Evolutionary conservation across 1,140 invertebrate genomes (phyloP), one percentile per base, ranked within the genome.

Genomic region (Pissodes strobi): DNA sequence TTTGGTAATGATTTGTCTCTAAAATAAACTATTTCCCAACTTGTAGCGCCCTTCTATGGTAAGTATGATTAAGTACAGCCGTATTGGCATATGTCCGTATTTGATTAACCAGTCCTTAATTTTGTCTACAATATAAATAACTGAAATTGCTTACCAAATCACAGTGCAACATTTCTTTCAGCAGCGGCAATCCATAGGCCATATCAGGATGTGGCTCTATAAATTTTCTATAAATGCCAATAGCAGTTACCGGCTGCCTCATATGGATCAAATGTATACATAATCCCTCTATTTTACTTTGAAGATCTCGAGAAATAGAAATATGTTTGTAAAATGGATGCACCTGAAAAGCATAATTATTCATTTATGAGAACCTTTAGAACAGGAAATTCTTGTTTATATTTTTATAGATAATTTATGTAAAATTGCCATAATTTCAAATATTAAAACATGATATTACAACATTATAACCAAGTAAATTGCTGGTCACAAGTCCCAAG

Each of bases 201-300:
- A 51, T 27, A 8, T 64, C 60, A 10, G 52, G 34, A 34, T 37
- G n/a, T 6, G 60, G 48, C 43, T 49, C 38, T 38, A 70, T 21
- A 57, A 72, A 72, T 19, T 46, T 21, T 38, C 64, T 18, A 60
- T 70, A 72, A 41, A 72, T 69, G 18, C 38, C 45, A 22, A 72
- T 52, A n/a, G 73, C 72, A n/a, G 67, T 55, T 19, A 66, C 56
- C 8, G 67, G 56, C 21, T 69, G 52, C 17, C 38, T 37, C 55
- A 69, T 69, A 56, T 74, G 65, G 37, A 74, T 63, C 10, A 76
- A 61, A 64, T 70, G 52, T 6, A 70, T 53, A 55, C 72, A 76
- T n/a, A 73, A 25, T 34, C 60, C 61, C 37, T 74, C 56, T 9
- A 76, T 39, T 30, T 67, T 23, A 23, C 38, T 57, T 34, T 57